A percentile compares a stretch with the other conserved stretches of the same genome.
Conservation (phyloP, 2,888 invertebrate genomes). For the Eutolmus rufibarbis region DNA sequence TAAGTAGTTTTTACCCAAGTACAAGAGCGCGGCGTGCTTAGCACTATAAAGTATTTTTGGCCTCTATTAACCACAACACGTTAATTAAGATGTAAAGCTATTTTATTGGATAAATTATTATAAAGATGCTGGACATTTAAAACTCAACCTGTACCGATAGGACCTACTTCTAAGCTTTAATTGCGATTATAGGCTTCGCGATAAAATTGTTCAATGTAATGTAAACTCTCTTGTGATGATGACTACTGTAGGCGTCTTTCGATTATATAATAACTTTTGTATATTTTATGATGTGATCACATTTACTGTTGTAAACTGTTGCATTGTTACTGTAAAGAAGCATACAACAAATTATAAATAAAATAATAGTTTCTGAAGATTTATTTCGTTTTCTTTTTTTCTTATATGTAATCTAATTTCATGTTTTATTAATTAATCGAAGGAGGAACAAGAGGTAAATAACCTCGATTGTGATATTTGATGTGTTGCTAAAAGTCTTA, state of each 20-base stretch:
- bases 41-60: slow-evolving; percentile 20
- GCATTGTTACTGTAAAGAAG: slow-evolving; percentile 6
- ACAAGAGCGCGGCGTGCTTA: slow-evolving; percentile 8
- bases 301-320: slow-evolving; percentile 9
- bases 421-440: too few relatives aligned
- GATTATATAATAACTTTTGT: neutral
- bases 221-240: slow-evolving; percentile 14
- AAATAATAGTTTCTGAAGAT: neutral
- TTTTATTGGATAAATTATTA: neutral
- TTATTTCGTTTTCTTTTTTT: neutral
- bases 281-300: slow-evolving; percentile 29
- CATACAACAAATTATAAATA: neutral
- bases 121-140: slow-evolving; percentile 33
- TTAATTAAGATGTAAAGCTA: slow-evolving; percentile 17
- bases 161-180: slow-evolving; percentile 6
- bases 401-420: too few relatives aligned
- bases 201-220: slow-evolving; percentile 15
- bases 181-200: neutral
- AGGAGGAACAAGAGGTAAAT: too few relatives aligned
- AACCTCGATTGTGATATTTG: too few relatives aligned
- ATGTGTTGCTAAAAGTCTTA: too few relatives aligned
- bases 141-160: neutral
- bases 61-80: neutral
- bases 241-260: neutral
- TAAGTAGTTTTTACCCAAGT: neutral